Percentiles rank a stretch among this genome's conserved stretches.
Conservation (phyloP, 2,888 invertebrate species). For the Cosmia trapezina region DNA sequence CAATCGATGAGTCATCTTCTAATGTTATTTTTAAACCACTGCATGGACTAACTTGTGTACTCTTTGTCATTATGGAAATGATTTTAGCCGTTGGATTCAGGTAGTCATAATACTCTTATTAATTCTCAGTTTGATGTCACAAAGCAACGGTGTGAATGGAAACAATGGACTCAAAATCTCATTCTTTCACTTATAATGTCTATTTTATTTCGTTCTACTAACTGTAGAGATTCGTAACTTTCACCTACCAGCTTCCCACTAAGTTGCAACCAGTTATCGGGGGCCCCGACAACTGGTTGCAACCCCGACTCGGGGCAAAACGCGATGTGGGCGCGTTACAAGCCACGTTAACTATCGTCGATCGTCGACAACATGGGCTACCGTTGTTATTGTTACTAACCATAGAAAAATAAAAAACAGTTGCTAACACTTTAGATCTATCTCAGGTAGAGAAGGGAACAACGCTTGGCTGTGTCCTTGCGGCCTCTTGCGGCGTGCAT, state of each 20-base stretch:
- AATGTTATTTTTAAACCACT: conserved; percentile 40
- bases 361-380: conserved; percentile 46
- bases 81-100: conserved; percentile 3
- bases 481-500: conserved; percentile 42
- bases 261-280: conserved; percentile 45
- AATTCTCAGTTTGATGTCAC: conserved; percentile 42
- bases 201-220: conserved; percentile 31
- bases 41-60: conserved; percentile 13
- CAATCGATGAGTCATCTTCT: conserved; percentile 41
- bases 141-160: conserved; percentile 21
- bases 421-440: conserved; percentile 16
- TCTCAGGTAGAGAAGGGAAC: conserved; percentile 56
- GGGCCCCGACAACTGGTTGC: too few species aligned
- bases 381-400: too few species aligned
- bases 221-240: conserved; percentile 53
- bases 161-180: conserved; percentile 39
- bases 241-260: conserved; percentile 59
- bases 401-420: too few species aligned
- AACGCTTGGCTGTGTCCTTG: conserved; percentile 48
- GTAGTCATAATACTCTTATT: conserved; percentile 14
- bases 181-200: conserved; percentile 25
- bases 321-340: conserved; percentile 53
- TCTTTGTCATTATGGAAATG: conserved; percentile 22
- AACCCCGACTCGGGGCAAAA: too few species aligned
- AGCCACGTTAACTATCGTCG: conserved; percentile 35